Base-by-base conservation (phyloP, 2,888 invertebrate genomes). In the Cabera pusaria region DNA sequence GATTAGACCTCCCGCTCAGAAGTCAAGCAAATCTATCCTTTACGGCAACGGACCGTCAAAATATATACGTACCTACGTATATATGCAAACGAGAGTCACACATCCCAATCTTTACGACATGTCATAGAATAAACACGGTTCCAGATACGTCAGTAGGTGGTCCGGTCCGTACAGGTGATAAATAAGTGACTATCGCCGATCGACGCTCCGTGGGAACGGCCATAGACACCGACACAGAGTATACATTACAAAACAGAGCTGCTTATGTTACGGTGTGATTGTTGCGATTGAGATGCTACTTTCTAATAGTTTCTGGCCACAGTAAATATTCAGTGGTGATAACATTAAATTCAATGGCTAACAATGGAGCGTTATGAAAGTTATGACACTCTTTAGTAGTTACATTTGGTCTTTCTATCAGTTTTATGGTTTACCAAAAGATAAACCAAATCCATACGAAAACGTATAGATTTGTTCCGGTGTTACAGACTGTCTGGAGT, bases 161-260 rank as follows among this genome's bases (percentile, higher is more conserved):
- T 62, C 70, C 58, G 63, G 59, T 62, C 70, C 56, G 41, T 3
- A 18, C 19, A 59, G 63, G 74, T 71, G 69, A 74, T 77, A 74
- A 74, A 75, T 75, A 72, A 64, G 56, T 55, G 50, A 56, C 65
- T 70, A 72, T 72, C 24, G 25, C n/a, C 29, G 25, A 35, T 34
- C 40, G 21, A 12, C 29, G n/a, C 11, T 6, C 57, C 68, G 71
- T 70, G 67, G 62, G 71, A 70, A 65, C 52, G 31, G 42, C 43
- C n/a, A 3, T 14, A 14, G 14, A 3, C 4, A 14, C 3, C 2
- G 14, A 14, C 14, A 14, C 14, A 14, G 14, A 14, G 48, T 52
- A 61, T 61, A 44, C 54, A 56, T 64, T 65, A 56, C 57, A 59
- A 49, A 40, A 52, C 29, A 29, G 36, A 44, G 36, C 31, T 47